Base-by-base conservation (phyloP, 2,113 vertebrate species). In the Grus americana region DNA sequence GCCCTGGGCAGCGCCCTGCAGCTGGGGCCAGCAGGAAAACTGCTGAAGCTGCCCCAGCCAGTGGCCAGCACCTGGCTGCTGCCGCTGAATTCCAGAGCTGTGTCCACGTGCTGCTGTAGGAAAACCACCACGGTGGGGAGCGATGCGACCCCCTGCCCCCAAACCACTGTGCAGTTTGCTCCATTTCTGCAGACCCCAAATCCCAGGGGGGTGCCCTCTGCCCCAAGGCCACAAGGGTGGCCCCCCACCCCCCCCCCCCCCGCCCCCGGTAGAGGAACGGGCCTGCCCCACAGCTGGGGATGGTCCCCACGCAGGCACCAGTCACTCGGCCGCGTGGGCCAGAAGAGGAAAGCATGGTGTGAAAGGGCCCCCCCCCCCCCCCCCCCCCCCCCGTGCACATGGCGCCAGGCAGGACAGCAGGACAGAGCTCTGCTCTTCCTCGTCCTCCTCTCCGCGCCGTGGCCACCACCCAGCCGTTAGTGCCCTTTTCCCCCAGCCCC, bases 181-280 rank as follows among this genome's bases (percentile, higher is more conserved):
- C 11, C 12, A 3, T 32, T 40, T 30, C 12, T 19, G n/a, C 47
- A 63, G 49, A 27, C 23, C 61, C 61, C 61, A 22, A 3, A 5
- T 21, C 76, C 76, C 3, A 2, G 47, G 2, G 4, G 47, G 27
- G 29, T 38, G 38, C 38, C 38, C 38, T 38, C 38, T 38, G 38
- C 47, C 47, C 59, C 2, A 1, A n/a, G 59, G 17, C 42, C 47
- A 34, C 4, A 2, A 32, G 19, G 50, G 24, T 24, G 50, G 50
- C 8, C 6, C 29, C 26, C 7, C 14, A 42, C 26, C 7, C 10
- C 55, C 32, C 74, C 4, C 26, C 7, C 14, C 55, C 26, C 7
- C n/a, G n/a, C n/a, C 11, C 55, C 32, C 74, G 3, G 1, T 9
- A 18, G 44, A 5, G 2, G 72, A 58, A 27, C 2, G 1, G 27